Conservation (phyloP, 2,888 invertebrate genomes). For the Hypselothyrea guttata region DNA sequence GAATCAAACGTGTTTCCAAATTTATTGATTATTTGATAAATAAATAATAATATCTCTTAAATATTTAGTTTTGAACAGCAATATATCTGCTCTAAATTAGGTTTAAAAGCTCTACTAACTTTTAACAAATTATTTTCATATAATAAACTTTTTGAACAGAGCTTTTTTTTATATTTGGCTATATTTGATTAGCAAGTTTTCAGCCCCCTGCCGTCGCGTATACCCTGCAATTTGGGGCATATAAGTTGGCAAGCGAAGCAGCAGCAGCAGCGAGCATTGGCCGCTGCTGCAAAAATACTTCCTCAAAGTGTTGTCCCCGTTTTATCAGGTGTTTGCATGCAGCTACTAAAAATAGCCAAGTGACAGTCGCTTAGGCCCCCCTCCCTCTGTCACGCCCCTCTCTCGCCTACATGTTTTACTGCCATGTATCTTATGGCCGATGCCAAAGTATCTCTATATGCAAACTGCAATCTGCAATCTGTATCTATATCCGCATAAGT, state of each 20-base stretch:
- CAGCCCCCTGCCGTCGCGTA: neutral
- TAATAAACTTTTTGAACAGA: no score
- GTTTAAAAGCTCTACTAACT: no score
- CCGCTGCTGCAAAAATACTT: slow-evolving; percentile 24
- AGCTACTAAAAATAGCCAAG: slow-evolving; percentile 68
- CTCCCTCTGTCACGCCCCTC: neutral
- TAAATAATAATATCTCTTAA: no score
- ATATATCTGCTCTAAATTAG: no score
- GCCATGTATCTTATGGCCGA: neutral
- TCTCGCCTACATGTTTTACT: neutral
- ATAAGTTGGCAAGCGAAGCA: neutral
- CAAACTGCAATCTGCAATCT: no score
- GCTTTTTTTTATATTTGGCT: no score
- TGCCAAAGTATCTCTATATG: neutral
- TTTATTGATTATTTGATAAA: no score
- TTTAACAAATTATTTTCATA: no score
- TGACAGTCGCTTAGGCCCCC: slow-evolving; percentile 23
- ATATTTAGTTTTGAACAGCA: no score
- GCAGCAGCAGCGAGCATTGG: slow-evolving; percentile 34
- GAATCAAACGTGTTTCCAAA: no score
- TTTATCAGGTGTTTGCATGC: slow-evolving; percentile 79
- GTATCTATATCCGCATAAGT: no score
- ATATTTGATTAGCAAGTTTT: slow-evolving; percentile 14
- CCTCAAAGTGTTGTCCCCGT: slow-evolving; percentile 67
- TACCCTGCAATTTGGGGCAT: neutral